phyloP scores from a whole-genome alignment of 2,113 vertebrate genomes.

The Nothoprocta pentlandii region DNA sequence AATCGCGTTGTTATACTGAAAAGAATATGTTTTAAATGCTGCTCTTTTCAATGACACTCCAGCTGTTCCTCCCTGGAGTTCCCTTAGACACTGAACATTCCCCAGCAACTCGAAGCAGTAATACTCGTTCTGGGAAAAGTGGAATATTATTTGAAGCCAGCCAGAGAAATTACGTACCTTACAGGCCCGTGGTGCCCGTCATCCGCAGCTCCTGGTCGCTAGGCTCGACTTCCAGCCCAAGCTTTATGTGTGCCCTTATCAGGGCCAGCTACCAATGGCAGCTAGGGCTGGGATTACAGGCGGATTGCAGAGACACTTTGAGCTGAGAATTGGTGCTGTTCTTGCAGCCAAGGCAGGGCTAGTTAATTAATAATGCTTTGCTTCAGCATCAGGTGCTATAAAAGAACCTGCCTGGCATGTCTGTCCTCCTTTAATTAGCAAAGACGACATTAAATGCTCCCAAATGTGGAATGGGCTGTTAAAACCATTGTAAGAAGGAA shows the following conservation, averaged over 20 bases:
- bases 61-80: background rate
- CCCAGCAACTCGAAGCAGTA: background rate
- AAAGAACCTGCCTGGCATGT: background rate
- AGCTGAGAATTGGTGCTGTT: background rate
- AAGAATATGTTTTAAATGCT: background rate
- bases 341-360: background rate
- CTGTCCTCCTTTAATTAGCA: background rate
- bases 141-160: background rate
- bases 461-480: background rate
- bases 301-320: conserved; percentile 21
- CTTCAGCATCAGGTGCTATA: background rate
- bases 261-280: conserved; percentile 15
- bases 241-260: conserved; percentile 61
- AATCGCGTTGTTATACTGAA: background rate
- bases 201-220: background rate
- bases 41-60: background rate
- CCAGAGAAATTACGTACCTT: background rate
- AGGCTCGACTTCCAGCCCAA: background rate
- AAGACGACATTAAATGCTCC: background rate
- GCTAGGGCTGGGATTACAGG: background rate
- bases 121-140: background rate
- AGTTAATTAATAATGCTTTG: conserved; percentile 53
- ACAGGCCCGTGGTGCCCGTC: background rate
- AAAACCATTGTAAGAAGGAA: background rate
- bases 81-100: background rate